Evolutionary conservation across 2,113 vertebrate genomes (phyloP).

Genomic region (Nycticebus coucang): DNA sequence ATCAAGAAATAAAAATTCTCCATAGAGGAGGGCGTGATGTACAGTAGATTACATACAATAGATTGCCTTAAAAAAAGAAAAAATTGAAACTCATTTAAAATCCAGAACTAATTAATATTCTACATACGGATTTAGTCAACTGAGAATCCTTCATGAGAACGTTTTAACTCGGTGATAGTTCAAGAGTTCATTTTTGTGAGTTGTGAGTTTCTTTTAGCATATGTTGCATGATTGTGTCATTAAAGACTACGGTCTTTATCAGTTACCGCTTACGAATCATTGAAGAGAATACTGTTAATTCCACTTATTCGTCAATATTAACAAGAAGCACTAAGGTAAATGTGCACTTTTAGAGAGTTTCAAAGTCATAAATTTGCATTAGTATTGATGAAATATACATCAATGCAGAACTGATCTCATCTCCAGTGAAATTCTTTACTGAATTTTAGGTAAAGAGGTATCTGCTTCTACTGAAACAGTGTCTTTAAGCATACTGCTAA

Average conservation of each 20-base stretch:
- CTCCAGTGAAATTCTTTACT: not conserved
- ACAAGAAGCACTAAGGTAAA: slow-evolving; percentile 13
- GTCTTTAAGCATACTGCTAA: not conserved
- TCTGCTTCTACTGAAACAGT: not conserved
- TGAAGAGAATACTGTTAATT: not conserved
- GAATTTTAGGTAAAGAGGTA: not conserved
- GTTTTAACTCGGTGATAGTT: not conserved
- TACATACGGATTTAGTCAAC: not conserved
- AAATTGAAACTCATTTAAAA: not conserved
- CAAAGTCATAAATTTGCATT: not conserved
- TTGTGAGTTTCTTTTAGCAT: not conserved
- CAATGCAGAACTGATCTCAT: not conserved
- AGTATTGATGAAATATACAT: not conserved
- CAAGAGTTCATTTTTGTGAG: not conserved
- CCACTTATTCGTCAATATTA: not conserved
- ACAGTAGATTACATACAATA: not conserved
- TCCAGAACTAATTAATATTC: not conserved
- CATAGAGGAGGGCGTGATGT: not conserved
- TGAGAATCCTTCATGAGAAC: not conserved
- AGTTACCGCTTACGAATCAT: not conserved
- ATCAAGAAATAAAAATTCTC: not conserved
- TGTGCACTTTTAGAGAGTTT: not conserved
- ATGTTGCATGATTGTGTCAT: not conserved
- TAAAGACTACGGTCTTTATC: not conserved
- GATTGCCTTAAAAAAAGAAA: not conserved